Conservation (phyloP, 1,140 invertebrate genomes). For the Thereuonema tuberculata region DNA sequence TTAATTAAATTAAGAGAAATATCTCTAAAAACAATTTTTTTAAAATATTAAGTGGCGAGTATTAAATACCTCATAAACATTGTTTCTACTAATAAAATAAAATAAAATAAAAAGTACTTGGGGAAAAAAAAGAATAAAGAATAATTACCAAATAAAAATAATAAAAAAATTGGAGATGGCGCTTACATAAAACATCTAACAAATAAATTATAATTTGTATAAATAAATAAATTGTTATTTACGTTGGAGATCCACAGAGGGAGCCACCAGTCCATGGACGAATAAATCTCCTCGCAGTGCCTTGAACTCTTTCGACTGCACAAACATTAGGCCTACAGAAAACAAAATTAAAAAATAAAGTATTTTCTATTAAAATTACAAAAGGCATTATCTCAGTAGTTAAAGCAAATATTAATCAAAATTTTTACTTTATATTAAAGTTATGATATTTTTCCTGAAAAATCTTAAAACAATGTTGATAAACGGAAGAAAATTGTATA, state of each 20-base stretch:
- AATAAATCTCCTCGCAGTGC: slow-evolving; percentile 33
- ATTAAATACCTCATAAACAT: neutral
- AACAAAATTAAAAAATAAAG: too few relatives aligned
- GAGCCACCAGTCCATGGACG: slow-evolving; percentile 34
- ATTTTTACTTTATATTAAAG: too few relatives aligned
- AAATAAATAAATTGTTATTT: too few relatives aligned
- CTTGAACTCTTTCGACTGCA: slow-evolving; percentile 35
- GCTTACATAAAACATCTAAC: slow-evolving; percentile 5
- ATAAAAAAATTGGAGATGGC: too few relatives aligned
- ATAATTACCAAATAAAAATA: neutral
- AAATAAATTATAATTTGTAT: too few relatives aligned
- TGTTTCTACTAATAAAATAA: neutral
- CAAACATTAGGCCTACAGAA: slow-evolving; percentile 35
- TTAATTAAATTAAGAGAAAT: too few relatives aligned
- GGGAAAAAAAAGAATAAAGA: neutral
- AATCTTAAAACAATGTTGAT: too few relatives aligned
- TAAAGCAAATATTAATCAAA: too few relatives aligned
- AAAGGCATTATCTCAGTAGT: too few relatives aligned
- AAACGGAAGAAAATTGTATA: neutral
- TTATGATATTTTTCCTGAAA: neutral
- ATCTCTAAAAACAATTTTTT: too few relatives aligned
- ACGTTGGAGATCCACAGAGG: slow-evolving; percentile 36
- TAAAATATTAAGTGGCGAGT: too few relatives aligned
- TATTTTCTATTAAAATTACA: too few relatives aligned
- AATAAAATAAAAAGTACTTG: neutral